A percentile compares a stretch with the other conserved stretches of the same genome.
Conservation (phyloP, 2,113 vertebrate genomes). For the Mastomys natalensis region DNA sequence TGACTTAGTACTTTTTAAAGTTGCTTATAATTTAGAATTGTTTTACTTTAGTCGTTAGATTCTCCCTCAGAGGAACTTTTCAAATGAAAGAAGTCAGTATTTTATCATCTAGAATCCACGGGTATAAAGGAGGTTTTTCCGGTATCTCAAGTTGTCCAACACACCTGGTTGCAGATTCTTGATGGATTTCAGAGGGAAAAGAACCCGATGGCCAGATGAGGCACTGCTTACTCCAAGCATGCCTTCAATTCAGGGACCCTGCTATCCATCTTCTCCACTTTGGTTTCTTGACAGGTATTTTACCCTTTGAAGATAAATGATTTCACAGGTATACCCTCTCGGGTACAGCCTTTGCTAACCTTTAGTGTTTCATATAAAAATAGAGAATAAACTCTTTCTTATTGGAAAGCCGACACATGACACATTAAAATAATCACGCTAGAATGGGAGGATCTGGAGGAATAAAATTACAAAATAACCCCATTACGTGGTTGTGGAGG, state of each 20-base stretch:
- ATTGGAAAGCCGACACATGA: neutral
- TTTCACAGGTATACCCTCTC: neutral
- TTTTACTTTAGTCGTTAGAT: conserved; percentile 8
- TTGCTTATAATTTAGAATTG: neutral
- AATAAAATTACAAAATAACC: neutral
- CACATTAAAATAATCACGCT: conserved; percentile 28
- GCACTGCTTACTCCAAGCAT: too few species aligned
- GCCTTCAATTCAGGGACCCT: neutral
- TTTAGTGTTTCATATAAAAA: conserved; percentile 51
- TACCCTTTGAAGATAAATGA: conserved; percentile 10
- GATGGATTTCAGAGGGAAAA: neutral
- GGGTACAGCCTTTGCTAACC: neutral
- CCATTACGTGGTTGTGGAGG: neutral
- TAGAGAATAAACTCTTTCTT: conserved; percentile 15
- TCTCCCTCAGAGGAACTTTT: neutral
- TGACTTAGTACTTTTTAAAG: conserved; percentile 45
- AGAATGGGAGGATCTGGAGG: neutral
- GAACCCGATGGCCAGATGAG: neutral
- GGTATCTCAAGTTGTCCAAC: neutral
- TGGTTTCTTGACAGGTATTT: conserved; percentile 21
- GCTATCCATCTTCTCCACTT: neutral
- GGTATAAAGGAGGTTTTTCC: neutral
- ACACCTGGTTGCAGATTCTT: neutral
- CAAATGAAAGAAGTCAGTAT: neutral
- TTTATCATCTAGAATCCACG: neutral